Conservation (phyloP, 2,113 vertebrate species). For the Peromyscus maniculatus region DNA sequence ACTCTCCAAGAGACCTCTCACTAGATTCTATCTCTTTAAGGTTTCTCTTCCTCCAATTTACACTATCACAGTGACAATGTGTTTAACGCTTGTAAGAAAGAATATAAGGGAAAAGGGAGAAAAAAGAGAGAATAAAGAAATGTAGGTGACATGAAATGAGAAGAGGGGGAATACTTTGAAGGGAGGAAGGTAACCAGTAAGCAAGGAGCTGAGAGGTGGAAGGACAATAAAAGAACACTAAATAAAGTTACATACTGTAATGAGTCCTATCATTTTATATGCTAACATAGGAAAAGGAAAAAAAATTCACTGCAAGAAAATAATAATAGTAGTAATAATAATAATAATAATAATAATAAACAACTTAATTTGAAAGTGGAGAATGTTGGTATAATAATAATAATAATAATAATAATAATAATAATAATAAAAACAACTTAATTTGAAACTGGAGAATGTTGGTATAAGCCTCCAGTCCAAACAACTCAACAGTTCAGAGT, state of each 20-base stretch:
- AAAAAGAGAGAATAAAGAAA: background rate
- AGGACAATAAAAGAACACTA: background rate
- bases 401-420: background rate
- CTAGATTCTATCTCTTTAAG: background rate
- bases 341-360: background rate
- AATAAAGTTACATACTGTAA: background rate
- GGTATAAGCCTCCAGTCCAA: background rate
- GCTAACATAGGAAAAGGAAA: background rate
- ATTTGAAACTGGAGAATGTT: background rate
- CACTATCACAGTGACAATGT: background rate
- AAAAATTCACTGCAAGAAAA: background rate
- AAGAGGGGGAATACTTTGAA: background rate
- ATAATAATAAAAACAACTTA: background rate
- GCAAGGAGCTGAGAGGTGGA: background rate
- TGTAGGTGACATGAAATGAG: background rate
- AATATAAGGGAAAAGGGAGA: background rate
- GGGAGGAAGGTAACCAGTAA: background rate
- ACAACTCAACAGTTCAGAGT: background rate
- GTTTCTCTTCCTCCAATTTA: background rate
- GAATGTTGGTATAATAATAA: background rate
- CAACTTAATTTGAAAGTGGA: background rate
- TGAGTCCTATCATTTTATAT: background rate
- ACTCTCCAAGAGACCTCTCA: background rate
- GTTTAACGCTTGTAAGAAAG: background rate
- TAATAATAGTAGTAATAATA: background rate